Conservation (phyloP, 2,888 invertebrate species). For the Tillus elongatus region DNA sequence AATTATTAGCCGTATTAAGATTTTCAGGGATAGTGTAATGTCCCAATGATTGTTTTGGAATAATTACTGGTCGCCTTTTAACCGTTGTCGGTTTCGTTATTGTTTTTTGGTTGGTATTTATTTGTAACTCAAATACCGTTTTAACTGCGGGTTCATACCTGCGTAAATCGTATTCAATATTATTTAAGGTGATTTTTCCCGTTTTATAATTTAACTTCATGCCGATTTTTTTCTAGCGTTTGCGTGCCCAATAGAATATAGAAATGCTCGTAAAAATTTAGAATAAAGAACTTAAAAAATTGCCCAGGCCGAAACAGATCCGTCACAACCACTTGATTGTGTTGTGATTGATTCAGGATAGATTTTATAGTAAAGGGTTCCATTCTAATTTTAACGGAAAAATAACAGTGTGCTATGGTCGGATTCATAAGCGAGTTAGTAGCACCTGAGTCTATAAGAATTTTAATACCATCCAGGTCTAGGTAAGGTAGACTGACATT, state of each 20-base stretch:
- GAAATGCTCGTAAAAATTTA: not conserved
- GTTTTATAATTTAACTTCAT: not conserved
- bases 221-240: not conserved
- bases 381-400: not conserved
- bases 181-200: not conserved
- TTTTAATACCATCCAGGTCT: not conserved
- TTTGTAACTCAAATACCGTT: no score
- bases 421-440: not conserved
- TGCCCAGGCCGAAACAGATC: not conserved
- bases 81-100: no score
- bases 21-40: no score
- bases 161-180: not conserved
- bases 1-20: no score
- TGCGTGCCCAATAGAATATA: not conserved
- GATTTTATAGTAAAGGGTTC: not conserved
- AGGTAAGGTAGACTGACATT: constrained; percentile 1
- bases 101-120: no score
- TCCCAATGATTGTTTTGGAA: no score
- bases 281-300: not conserved
- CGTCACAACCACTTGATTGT: not conserved
- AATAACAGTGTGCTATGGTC: not conserved
- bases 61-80: no score
- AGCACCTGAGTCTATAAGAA: not conserved
- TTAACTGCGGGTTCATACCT: not conserved
- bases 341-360: not conserved